Percentiles rank a stretch among this genome's conserved stretches.
phyloP scores from a whole-genome alignment of 2,113 vertebrate species.

The Rhinopithecus roxellana region DNA sequence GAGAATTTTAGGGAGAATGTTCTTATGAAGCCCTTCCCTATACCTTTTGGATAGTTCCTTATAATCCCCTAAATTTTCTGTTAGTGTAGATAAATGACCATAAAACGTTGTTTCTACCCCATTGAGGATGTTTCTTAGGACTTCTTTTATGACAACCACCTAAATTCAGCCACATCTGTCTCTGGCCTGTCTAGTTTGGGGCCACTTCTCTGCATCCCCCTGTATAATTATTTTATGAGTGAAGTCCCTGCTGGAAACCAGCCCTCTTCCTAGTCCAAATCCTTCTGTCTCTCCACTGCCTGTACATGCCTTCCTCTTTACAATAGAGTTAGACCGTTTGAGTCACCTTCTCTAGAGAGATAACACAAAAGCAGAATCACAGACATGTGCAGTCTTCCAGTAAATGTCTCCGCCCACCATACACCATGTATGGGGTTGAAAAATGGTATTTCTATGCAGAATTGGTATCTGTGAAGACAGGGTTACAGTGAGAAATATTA shows the following conservation, averaged over 20 bases:
- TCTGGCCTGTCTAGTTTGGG: neutral
- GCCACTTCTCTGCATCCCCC: fast-evolving
- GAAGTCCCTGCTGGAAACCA: neutral
- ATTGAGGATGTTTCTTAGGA: fast-evolving
- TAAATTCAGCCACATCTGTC: neutral
- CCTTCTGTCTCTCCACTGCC: too few species aligned
- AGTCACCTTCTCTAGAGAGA: too few species aligned
- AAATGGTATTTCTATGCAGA: neutral
- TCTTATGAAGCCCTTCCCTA: neutral
- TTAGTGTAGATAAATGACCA: neutral
- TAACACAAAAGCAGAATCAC: neutral
- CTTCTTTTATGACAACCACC: fast-evolving
- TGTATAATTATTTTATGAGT: neutral
- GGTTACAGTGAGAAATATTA: neutral
- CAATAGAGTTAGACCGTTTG: fast-evolving
- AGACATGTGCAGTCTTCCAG: too few species aligned
- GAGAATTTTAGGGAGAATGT: fast-evolving
- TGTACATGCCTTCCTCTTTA: neutral
- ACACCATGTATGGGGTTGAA: neutral
- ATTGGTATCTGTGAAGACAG: neutral
- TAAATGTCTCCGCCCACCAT: neutral
- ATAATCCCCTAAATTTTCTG: neutral
- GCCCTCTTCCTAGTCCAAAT: neutral
- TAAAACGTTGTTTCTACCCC: neutral
- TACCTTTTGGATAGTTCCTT: neutral